Conservation (phyloP, 2,888 invertebrate species). For the Molanna angustata region DNA sequence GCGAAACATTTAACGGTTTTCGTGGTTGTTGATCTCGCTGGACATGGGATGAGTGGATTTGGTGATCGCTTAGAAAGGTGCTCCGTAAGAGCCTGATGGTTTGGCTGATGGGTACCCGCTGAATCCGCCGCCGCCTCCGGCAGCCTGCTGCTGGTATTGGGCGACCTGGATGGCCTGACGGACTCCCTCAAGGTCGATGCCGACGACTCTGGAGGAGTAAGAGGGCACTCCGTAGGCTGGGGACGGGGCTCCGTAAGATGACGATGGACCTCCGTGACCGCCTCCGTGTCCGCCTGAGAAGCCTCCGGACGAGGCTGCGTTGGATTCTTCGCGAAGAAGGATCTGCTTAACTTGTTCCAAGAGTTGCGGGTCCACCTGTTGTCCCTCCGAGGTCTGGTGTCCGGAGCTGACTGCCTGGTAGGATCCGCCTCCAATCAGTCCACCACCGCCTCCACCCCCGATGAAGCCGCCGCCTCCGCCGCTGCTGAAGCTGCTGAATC, state of each 20-base stretch:
- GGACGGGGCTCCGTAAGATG: conserved; percentile 65
- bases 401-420: conserved; percentile 76
- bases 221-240: conserved; percentile 64
- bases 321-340: conserved; percentile 76
- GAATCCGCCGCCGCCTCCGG: conserved; percentile 40
- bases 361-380: conserved; percentile 74
- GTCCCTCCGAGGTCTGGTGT: conserved; percentile 79
- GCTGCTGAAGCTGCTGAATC: conserved; percentile 38
- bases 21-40: too few relatives aligned
- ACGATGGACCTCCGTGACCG: conserved; percentile 52
- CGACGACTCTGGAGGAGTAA: conserved; percentile 63
- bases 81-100: conserved; percentile 57
- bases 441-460: conserved; percentile 56
- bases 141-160: conserved; percentile 71
- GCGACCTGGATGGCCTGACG: conserved; percentile 87
- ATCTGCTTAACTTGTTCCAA: conserved; percentile 84
- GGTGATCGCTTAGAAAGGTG: conserved; percentile 51
- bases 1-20: too few relatives aligned
- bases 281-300: conserved; percentile 48
- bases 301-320: conserved; percentile 53
- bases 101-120: conserved; percentile 44
- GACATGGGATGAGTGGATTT: too few relatives aligned
- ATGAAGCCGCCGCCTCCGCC: conserved; percentile 43
- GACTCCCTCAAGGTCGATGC: conserved; percentile 81
- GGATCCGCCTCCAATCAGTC: conserved; percentile 63